Conservation (phyloP, 1,140 invertebrate species). For the Venustaconcha ellipsiformis region DNA sequence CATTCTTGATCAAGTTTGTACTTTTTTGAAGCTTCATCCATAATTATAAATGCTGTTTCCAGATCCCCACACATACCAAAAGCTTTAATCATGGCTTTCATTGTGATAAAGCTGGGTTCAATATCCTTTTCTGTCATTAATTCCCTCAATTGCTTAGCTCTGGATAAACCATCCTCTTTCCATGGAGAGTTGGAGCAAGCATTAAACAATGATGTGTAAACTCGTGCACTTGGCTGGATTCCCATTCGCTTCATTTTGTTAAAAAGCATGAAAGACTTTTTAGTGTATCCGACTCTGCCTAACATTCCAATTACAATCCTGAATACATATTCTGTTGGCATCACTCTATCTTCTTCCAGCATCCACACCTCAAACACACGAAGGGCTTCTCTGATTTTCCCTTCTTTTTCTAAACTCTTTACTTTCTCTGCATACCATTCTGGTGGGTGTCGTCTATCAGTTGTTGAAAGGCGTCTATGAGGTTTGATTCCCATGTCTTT, state of each 20-base stretch:
- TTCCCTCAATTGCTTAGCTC: conserved; percentile 76
- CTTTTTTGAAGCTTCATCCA: conserved; percentile 83
- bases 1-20: conserved; percentile 77
- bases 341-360: conserved; percentile 81
- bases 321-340: conserved; percentile 83
- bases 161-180: conserved; percentile 74
- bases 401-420: conserved; percentile 35
- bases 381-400: conserved; percentile 75
- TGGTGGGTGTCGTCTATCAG: conserved; percentile 28
- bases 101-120: conserved; percentile 81
- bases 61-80: conserved; percentile 86
- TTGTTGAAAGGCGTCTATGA: conserved; percentile 30
- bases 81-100: conserved; percentile 91
- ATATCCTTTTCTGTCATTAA: conserved; percentile 79
- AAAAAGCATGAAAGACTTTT: conserved; percentile 86
- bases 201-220: conserved; percentile 90
- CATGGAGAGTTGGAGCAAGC: conserved; percentile 86
- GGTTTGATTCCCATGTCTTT: too few relatives aligned
- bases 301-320: conserved; percentile 84
- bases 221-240: conserved; percentile 76
- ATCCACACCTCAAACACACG: conserved; percentile 81
- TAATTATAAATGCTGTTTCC: conserved; percentile 80
- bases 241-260: conserved; percentile 83
- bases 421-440: conserved; percentile 45
- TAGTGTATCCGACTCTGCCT: conserved; percentile 83